Conservation (phyloP, 2,888 invertebrate genomes). For the Malthinus flaveolus region DNA sequence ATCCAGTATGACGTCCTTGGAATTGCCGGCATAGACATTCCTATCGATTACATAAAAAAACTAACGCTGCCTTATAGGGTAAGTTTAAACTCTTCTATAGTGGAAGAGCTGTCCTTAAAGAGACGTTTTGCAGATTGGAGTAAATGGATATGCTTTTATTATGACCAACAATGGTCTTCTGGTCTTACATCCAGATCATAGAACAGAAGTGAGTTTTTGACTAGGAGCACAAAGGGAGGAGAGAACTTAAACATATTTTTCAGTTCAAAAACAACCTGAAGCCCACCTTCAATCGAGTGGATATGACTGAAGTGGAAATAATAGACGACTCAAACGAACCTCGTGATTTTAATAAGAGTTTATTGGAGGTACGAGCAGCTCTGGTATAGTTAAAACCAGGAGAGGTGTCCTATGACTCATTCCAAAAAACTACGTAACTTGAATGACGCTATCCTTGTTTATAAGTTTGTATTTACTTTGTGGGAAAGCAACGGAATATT, state of each 20-base stretch:
- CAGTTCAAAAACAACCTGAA: conserved; percentile 85
- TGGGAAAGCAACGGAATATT: no score
- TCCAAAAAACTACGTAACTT: no score
- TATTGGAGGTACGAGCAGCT: conserved; percentile 44
- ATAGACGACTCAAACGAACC: conserved; percentile 70
- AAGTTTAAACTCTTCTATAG: conserved; percentile 43
- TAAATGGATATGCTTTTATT: conserved; percentile 92
- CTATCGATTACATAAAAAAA: conserved; percentile 85
- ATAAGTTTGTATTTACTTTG: no score
- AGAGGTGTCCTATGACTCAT: no score
- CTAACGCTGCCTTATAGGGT: conserved; percentile 86
- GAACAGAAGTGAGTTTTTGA: conserved; percentile 74
- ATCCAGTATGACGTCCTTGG: conserved; percentile 86
- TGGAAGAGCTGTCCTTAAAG: background rate
- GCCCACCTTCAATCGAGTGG: conserved; percentile 95
- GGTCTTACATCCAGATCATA: conserved; percentile 89
- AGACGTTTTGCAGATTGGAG: conserved; percentile 71
- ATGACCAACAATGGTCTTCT: conserved; percentile 95
- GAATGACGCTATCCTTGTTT: no score
- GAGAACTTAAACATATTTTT: conserved; percentile 6
- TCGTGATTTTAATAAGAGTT: conserved; percentile 69
- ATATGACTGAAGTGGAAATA: conserved; percentile 93
- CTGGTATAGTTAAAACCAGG: background rate
- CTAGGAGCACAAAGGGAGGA: conserved; percentile 40
- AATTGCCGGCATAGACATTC: conserved; percentile 95